phyloP scores from a whole-genome alignment of 92 coral and sea anemone species.

The Actinostola sp. region DNA sequence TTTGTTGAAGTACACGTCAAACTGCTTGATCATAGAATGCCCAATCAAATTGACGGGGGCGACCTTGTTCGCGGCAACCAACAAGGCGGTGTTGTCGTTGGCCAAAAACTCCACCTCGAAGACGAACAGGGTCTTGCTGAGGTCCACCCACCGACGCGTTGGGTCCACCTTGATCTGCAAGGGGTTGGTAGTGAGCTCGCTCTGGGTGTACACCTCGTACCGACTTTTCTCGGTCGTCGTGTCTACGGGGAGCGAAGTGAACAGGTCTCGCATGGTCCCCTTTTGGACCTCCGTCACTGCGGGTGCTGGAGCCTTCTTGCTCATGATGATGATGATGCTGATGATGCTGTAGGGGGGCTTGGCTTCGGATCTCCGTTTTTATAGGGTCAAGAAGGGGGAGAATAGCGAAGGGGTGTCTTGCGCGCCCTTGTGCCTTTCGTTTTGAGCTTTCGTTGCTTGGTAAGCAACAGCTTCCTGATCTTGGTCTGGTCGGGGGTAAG shows the following conservation, averaged over 20 bases:
- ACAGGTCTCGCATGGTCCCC: not conserved
- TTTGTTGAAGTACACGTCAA: not conserved
- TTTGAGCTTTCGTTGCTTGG: too few relatives aligned
- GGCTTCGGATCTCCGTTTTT: too few relatives aligned
- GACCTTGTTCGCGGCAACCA: not conserved
- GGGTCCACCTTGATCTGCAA: not conserved
- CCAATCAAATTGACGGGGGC: conserved; percentile 14
- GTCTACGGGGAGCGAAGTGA: not conserved
- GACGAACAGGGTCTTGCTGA: not conserved
- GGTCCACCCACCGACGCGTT: not conserved
- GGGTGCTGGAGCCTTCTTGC: not conserved
- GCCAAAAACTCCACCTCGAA: conserved; percentile 1
- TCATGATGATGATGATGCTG: not conserved
- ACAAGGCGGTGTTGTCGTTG: not conserved
- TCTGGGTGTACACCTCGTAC: not conserved
- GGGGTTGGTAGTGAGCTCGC: not conserved
- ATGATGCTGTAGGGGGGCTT: too few relatives aligned
- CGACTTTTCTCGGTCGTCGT: not conserved
- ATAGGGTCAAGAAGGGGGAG: too few relatives aligned
- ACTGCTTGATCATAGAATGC: conserved; percentile 14
- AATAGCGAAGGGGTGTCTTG: too few relatives aligned
- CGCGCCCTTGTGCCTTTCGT: too few relatives aligned
- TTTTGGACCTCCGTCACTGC: not conserved
- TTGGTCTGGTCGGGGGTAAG: too few relatives aligned
- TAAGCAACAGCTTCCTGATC: too few relatives aligned